Percentiles rank a stretch among this genome's conserved stretches.
phyloP scores from a whole-genome alignment of 2,113 vertebrate genomes.

The Perccottus glenii region DNA sequence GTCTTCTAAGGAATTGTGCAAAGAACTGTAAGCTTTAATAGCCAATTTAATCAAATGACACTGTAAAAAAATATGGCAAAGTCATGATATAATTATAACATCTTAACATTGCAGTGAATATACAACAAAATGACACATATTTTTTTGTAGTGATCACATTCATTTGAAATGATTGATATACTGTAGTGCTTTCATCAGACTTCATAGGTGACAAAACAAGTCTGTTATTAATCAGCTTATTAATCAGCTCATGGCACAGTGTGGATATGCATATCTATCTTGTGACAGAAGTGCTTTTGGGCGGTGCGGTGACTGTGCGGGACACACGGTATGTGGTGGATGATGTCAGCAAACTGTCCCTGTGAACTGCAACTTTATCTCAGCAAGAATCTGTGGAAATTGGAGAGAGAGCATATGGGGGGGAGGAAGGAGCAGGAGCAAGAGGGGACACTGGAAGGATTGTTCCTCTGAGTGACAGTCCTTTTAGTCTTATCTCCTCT shows the following conservation, averaged over 20 bases:
- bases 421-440: conserved; percentile 59
- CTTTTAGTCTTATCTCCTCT: conserved; percentile 82
- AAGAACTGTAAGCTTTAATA: not conserved
- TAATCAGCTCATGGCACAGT: not conserved
- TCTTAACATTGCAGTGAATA: not conserved
- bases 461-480: conserved; percentile 86
- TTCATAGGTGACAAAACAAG: no score
- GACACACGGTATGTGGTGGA: conserved; percentile 49
- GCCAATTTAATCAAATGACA: conserved; percentile 1
- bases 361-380: conserved; percentile 67
- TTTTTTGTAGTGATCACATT: no score
- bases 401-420: conserved; percentile 67
- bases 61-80: not conserved
- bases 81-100: not conserved
- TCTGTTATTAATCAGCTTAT: no score
- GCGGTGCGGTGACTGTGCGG: conserved; percentile 18
- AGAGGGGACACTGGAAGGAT: conserved; percentile 78
- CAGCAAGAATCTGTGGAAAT: conserved; percentile 82
- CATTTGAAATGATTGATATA: no score
- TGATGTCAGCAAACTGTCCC: conserved; percentile 74
- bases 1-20: conserved; percentile 3
- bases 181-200: no score
- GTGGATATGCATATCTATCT: conserved; percentile 14
- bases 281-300: conserved; percentile 24
- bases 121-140: no score